Conservation (phyloP, 1,140 invertebrate species). For the Sminthurinus signatus region DNA sequence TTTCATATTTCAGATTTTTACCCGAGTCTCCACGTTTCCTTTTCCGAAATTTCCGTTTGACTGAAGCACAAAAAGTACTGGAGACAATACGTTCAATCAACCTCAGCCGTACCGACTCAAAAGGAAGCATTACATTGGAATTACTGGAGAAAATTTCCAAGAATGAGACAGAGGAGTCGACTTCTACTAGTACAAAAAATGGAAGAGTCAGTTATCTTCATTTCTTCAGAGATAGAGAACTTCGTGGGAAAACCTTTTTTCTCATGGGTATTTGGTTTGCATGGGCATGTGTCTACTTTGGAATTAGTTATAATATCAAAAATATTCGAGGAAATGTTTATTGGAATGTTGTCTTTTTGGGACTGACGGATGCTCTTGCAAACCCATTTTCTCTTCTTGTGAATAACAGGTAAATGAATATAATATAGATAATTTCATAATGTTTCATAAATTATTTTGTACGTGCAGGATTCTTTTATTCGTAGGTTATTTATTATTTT, state of each 20-base stretch:
- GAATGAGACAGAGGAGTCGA: slow-evolving; percentile 14
- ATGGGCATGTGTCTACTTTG: slow-evolving; percentile 24
- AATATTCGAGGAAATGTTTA: slow-evolving; percentile 23
- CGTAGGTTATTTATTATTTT: no score
- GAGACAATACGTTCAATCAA: no score
- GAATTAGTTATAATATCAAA: slow-evolving; percentile 31
- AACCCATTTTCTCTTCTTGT: slow-evolving; percentile 15
- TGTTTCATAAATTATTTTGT: no score
- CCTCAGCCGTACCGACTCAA: background rate
- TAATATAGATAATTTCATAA: no score
- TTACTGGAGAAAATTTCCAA: slow-evolving; percentile 7
- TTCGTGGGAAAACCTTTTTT: slow-evolving; percentile 4
- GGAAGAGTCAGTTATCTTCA: slow-evolving; percentile 5
- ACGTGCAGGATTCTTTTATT: no score
- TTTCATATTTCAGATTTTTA: slow-evolving; percentile 4
- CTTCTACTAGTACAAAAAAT: slow-evolving; percentile 6
- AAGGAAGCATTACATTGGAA: background rate
- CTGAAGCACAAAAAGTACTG: background rate
- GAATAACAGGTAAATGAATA: slow-evolving; percentile 20
- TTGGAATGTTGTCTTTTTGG: slow-evolving; percentile 25
- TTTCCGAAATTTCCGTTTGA: slow-evolving; percentile 7
- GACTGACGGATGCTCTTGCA: slow-evolving; percentile 21
- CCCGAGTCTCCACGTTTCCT: slow-evolving; percentile 20
- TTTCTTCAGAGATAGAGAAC: slow-evolving; percentile 6
- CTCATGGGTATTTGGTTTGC: slow-evolving; percentile 29